Evolutionary conservation across 2,888 invertebrate species (phyloP).

Genomic region (Eurois occulta): DNA sequence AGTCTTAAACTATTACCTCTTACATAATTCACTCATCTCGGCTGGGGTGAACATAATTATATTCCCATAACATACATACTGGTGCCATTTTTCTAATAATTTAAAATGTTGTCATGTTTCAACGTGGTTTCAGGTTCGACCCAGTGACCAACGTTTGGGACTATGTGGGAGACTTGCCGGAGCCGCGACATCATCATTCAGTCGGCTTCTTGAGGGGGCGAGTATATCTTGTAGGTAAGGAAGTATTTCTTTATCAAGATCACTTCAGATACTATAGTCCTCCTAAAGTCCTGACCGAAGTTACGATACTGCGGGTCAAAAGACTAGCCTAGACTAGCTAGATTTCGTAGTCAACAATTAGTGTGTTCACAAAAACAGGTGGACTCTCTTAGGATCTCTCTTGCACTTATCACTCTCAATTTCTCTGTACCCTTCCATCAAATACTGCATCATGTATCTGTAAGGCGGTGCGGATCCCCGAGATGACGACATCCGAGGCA

Average conservation of each 20-base stretch:
- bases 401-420: background rate
- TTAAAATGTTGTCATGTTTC: background rate
- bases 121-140: slow-evolving; percentile 84
- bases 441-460: background rate
- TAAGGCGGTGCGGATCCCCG: slow-evolving; percentile 92
- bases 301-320: background rate
- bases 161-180: slow-evolving; percentile 92
- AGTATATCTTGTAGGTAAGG: slow-evolving; percentile 92
- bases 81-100: background rate
- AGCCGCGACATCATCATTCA: slow-evolving; percentile 93
- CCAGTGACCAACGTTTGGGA: slow-evolving; percentile 92
- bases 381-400: background rate
- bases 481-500: slow-evolving; percentile 89
- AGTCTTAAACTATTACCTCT: background rate
- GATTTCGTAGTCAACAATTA: background rate
- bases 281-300: background rate
- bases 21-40: background rate
- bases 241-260: background rate
- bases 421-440: background rate
- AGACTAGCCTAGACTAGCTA: background rate
- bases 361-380: background rate
- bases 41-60: background rate
- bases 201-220: slow-evolving; percentile 91
- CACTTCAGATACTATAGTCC: background rate
- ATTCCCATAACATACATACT: background rate